Evolutionary conservation across 2,888 invertebrate genomes (phyloP).

Genomic region (Aporophyla nigra): DNA sequence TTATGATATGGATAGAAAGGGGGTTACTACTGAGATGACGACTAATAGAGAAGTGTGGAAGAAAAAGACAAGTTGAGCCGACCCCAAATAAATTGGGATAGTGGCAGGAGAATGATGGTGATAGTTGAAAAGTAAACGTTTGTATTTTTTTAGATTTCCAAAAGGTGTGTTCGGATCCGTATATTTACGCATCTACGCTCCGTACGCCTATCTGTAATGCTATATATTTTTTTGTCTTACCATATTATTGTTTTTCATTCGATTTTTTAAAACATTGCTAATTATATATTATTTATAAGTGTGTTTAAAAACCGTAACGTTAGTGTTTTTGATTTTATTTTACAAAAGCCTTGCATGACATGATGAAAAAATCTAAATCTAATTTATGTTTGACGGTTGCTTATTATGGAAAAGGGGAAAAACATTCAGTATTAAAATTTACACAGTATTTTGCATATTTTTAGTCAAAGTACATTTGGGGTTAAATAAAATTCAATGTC

Average conservation of each 20-base stretch:
- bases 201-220: not conserved
- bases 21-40: too few relatives aligned
- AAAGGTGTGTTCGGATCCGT: too few relatives aligned
- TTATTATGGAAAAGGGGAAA: not conserved
- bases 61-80: too few relatives aligned
- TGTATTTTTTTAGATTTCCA: not conserved
- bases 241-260: not conserved
- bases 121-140: too few relatives aligned
- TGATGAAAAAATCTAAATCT: too few relatives aligned
- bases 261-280: not conserved
- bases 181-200: too few relatives aligned
- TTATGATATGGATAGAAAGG: too few relatives aligned
- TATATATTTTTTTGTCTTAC: not conserved
- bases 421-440: too few relatives aligned
- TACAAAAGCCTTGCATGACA: not conserved
- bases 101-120: too few relatives aligned
- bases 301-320: not conserved
- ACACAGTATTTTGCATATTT: not conserved
- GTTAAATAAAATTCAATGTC: constrained; percentile 7
- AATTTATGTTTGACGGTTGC: not conserved
- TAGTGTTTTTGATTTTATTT: not conserved
- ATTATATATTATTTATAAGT: not conserved
- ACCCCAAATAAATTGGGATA: too few relatives aligned
- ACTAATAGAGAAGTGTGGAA: too few relatives aligned
- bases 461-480: not conserved